These are phyloP conservation scores for Penaeus vannamei DNA, from an alignment of 1,140 invertebrate genomes.

Conservation along the genomic window DNA sequence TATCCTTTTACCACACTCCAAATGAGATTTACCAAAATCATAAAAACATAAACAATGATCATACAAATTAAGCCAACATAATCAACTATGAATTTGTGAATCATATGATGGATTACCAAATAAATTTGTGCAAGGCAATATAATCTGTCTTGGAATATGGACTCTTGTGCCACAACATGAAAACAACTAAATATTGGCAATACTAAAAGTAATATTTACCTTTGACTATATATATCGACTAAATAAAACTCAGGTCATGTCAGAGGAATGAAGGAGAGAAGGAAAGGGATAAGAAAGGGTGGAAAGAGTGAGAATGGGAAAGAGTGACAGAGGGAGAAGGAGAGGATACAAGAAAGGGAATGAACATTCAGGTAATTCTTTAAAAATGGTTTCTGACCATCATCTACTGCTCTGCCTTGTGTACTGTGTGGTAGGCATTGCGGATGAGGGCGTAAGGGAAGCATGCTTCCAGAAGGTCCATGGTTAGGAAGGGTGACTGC, in stretches of 20 bases:
- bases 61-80: too few relatives aligned
- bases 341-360: background rate
- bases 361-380: background rate
- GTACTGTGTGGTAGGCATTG: constrained; percentile 96
- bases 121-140: too few relatives aligned
- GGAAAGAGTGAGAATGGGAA: background rate
- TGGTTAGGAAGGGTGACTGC: constrained; percentile 96
- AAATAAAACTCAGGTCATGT: background rate
- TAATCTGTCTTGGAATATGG: too few relatives aligned
- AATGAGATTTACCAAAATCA: too few relatives aligned
- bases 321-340: background rate
- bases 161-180: too few relatives aligned
- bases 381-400: background rate
- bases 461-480: constrained; percentile 97
- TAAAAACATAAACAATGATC: too few relatives aligned
- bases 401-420: constrained; percentile 76
- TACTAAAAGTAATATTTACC: too few relatives aligned
- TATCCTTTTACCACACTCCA: too few relatives aligned
- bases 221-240: too few relatives aligned
- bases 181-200: background rate
- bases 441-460: constrained; percentile 97
- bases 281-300: background rate
- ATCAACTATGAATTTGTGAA: too few relatives aligned
- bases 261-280: background rate
- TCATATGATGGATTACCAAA: too few relatives aligned